Evolutionary conservation across 2,797 vertebrate species (phyloP).

Genomic region (Naso thynnoides): DNA sequence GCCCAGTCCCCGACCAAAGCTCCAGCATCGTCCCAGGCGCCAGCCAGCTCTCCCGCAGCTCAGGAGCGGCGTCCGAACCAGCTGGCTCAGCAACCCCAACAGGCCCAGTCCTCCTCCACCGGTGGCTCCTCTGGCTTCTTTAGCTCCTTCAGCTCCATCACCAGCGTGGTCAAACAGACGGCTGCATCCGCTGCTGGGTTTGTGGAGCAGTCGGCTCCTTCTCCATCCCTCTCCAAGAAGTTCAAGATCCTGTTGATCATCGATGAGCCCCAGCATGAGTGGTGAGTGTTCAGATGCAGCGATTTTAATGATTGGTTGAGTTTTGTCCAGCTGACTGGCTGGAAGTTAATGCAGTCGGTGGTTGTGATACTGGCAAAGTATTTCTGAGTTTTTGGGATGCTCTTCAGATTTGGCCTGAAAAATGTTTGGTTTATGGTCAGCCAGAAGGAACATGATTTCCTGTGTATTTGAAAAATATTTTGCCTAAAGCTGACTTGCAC

Average conservation of each 20-base stretch:
- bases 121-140: slow-evolving; percentile 91
- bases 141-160: slow-evolving; percentile 98
- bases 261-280: slow-evolving; percentile 94
- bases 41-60: slow-evolving; percentile 82
- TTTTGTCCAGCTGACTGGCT: slow-evolving; percentile 29
- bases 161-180: slow-evolving; percentile 96
- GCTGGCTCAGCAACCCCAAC: slow-evolving; percentile 65
- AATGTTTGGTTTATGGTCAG: slow-evolving; percentile 35
- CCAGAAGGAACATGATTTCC: slow-evolving; percentile 41
- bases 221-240: slow-evolving; percentile 87
- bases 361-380: slow-evolving; percentile 15
- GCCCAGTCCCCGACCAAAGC: slow-evolving; percentile 89
- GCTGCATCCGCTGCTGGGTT: slow-evolving; percentile 92
- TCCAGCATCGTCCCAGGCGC: slow-evolving; percentile 60
- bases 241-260: slow-evolving; percentile 95
- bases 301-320: slow-evolving; percentile 8
- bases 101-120: slow-evolving; percentile 80
- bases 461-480: neutral
- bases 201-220: slow-evolving; percentile 88
- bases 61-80: slow-evolving; percentile 76
- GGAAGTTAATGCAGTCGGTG: slow-evolving; percentile 18
- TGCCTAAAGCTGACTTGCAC: slow-evolving; percentile 25
- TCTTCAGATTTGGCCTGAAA: slow-evolving; percentile 16
- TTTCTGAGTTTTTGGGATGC: slow-evolving; percentile 13
- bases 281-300: slow-evolving; percentile 84